Conservation (phyloP, 2,113 vertebrate genomes). For the Pipra filicauda region DNA sequence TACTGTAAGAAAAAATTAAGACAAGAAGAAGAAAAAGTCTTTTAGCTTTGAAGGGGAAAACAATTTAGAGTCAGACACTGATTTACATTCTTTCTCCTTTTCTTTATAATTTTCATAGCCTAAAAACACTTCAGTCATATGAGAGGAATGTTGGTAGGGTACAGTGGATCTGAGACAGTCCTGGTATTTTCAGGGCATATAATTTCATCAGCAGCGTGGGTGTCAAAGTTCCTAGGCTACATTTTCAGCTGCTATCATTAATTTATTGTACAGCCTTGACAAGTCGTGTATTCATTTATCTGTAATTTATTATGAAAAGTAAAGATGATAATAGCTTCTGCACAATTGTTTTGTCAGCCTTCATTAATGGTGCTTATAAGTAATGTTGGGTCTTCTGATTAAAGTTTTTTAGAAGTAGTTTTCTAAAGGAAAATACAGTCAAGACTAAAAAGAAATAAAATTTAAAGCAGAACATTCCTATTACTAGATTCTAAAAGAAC, state of each 20-base stretch:
- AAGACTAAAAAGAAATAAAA: neutral
- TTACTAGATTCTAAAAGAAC: neutral
- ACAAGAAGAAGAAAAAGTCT: neutral
- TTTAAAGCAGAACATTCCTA: constrained; percentile 11
- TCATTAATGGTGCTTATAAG: neutral
- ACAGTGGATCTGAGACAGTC: neutral
- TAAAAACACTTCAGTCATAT: neutral
- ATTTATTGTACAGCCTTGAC: neutral
- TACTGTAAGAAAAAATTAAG: constrained; percentile 63
- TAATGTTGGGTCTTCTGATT: neutral
- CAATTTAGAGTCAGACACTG: constrained; percentile 31
- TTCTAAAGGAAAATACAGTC: neutral
- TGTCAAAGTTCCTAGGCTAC: neutral
- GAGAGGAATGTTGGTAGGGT: neutral
- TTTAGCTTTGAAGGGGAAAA: constrained; percentile 25
- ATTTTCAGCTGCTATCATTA: neutral
- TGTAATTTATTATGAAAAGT: neutral
- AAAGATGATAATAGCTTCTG: neutral
- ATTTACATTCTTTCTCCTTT: constrained; percentile 27
- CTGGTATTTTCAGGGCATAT: neutral
- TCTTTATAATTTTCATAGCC: constrained; percentile 12
- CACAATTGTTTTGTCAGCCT: neutral
- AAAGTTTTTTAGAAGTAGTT: neutral
- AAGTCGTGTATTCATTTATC: neutral
- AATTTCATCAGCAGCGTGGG: neutral